Percentiles rank a stretch among this genome's conserved stretches.
Conservation (phyloP, 35 echinoderm and acorn worm species). For the Hemicentrotus pulcherrimus region DNA sequence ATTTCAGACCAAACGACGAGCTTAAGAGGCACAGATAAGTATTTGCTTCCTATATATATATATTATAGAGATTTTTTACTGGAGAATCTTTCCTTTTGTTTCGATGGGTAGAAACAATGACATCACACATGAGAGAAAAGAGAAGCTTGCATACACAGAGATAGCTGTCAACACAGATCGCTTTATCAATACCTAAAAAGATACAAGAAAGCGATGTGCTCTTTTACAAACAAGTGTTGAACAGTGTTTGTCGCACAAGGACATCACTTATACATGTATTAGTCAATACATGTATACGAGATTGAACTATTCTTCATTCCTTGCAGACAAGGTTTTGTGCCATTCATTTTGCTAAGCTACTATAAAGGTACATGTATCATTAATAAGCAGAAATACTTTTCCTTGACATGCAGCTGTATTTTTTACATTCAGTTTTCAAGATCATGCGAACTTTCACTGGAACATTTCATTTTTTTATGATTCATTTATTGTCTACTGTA, state of each 20-base stretch:
- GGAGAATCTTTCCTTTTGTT: slow-evolving; percentile 33
- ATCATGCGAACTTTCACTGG: too few relatives aligned
- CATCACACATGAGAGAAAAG: neutral
- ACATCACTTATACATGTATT: neutral
- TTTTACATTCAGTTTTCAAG: too few relatives aligned
- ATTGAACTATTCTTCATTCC: neutral
- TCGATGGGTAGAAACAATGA: slow-evolving; percentile 45
- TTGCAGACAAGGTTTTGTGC: neutral
- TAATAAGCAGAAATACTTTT: neutral
- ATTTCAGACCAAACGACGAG: too few relatives aligned
- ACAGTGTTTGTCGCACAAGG: neutral
- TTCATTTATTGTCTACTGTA: too few relatives aligned
- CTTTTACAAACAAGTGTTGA: neutral
- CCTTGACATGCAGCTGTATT: too few relatives aligned
- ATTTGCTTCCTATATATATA: too few relatives aligned
- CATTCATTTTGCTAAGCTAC: neutral
- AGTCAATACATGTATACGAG: neutral
- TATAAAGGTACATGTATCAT: neutral
- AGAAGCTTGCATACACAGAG: slow-evolving; percentile 26
- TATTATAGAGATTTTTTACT: neutral
- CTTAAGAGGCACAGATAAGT: too few relatives aligned
- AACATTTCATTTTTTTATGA: too few relatives aligned
- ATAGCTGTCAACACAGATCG: slow-evolving; percentile 5
- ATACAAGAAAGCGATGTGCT: neutral
- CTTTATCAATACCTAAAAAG: slow-evolving; percentile 27